phyloP scores from a whole-genome alignment of 2,113 vertebrate genomes.

The Ictalurus furcatus region DNA sequence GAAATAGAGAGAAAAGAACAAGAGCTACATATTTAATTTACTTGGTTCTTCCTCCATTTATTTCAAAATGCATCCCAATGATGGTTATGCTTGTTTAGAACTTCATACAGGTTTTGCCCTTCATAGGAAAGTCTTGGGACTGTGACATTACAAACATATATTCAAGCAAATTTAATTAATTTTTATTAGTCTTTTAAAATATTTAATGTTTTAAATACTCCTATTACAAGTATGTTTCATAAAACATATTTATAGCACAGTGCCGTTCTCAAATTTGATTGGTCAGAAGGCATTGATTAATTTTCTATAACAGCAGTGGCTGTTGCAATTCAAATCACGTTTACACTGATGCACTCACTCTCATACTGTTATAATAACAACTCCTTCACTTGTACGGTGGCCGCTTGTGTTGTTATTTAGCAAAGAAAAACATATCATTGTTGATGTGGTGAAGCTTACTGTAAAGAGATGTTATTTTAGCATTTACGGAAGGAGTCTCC shows the following conservation, averaged over 20 bases:
- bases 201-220: too few relatives aligned
- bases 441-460: neutral
- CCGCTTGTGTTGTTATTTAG: neutral
- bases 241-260: neutral
- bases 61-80: too few relatives aligned
- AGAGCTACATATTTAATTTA: too few relatives aligned
- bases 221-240: too few relatives aligned
- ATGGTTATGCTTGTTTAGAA: too few relatives aligned
- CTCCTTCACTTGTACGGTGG: neutral
- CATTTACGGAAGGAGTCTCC: neutral
- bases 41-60: too few relatives aligned
- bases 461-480: neutral
- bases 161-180: too few relatives aligned
- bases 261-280: neutral
- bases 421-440: neutral
- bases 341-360: neutral
- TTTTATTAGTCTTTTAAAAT: too few relatives aligned
- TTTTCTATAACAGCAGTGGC: neutral
- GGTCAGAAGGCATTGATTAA: neutral
- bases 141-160: too few relatives aligned
- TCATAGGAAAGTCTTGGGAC: too few relatives aligned
- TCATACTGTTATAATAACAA: neutral
- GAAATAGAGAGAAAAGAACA: too few relatives aligned
- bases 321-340: neutral
- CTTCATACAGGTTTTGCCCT: too few relatives aligned